Evolutionary conservation across 2,113 vertebrate genomes (phyloP), one percentile per base, ranked within the genome.

Genomic region (Seriola quinqueradiata): DNA sequence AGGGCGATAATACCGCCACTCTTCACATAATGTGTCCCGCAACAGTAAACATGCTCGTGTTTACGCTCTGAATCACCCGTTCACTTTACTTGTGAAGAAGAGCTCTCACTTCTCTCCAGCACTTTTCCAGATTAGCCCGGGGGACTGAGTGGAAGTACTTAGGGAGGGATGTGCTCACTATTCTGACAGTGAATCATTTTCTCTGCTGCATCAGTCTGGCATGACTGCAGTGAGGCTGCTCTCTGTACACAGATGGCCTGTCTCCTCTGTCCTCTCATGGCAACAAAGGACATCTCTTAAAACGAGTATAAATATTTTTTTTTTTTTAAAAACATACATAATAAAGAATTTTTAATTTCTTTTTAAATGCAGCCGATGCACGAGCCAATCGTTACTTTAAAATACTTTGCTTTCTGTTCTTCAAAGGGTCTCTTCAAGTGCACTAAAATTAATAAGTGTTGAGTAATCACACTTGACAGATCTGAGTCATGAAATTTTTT

Each of bases 401-500:
- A 21, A 14, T 4, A 44, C 17, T 32, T 34, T 42, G 2, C 6
- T 14, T 7, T 17, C 40, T 21, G 7, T n/a, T 55, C 44, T 69
- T 68, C 73, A 46, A 44, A 42, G 21, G 21, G 14, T 81, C 17
- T 42, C 61, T 70, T 23, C 55, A 11, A 60, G 52, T 36, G 16
- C 32, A 52, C 64, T 71, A 13, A 78, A 70, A 81, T 77, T 52
- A 77, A 82, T 32, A 73, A 8, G 17, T 34, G 68, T 55, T 73
- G 73, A 81, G 76, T 83, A 70, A 92, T 85, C 52, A 9, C 70
- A 55, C 70, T 0, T 81, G 90, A 90, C 88, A 90, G 84, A 85
- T 83, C 60, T 82, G 81, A 89, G 64, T 90, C 77, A 77, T 64
- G 44, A 73, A 67, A 12, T 71, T n/a, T 48, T 74, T 89, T 1